These are phyloP conservation scores for Drosophila subsilvestris DNA, from an alignment of 2,888 invertebrate genomes.

Conservation along the genomic window DNA sequence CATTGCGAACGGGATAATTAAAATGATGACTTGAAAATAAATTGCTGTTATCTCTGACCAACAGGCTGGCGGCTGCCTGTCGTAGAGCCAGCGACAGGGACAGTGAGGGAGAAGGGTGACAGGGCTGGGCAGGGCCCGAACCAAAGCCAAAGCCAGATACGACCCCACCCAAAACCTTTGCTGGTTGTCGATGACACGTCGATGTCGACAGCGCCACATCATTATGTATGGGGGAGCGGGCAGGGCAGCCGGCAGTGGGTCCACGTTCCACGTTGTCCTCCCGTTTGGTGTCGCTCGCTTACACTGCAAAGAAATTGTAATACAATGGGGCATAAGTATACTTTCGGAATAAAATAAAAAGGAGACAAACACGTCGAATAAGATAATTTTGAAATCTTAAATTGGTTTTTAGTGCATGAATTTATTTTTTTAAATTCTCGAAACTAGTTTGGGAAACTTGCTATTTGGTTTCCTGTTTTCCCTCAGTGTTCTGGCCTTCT, in stretches of 20 bases:
- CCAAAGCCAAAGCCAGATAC: neutral
- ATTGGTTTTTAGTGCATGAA: too few relatives aligned
- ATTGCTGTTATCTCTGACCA: slow-evolving; percentile 83
- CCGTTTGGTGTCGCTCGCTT: neutral
- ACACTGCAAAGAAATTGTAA: neutral
- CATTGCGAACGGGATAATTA: slow-evolving; percentile 81
- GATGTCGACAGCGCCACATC: slow-evolving; percentile 66
- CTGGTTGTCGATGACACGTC: slow-evolving; percentile 72
- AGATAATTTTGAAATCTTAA: too few relatives aligned
- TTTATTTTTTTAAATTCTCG: neutral
- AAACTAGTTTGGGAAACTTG: neutral
- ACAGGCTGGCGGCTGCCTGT: slow-evolving; percentile 63
- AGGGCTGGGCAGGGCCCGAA: neutral
- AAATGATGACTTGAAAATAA: slow-evolving; percentile 83
- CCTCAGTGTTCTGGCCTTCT: slow-evolving; percentile 20
- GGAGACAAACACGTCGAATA: too few relatives aligned
- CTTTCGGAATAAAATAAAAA: neutral
- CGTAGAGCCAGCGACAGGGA: neutral
- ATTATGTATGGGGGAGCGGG: slow-evolving; percentile 49
- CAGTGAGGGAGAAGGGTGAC: too few relatives aligned
- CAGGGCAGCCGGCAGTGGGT: neutral
- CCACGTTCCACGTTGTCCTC: neutral
- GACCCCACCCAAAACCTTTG: slow-evolving; percentile 44
- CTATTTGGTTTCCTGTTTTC: neutral
- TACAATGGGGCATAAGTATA: neutral